Base-by-base conservation (phyloP, 2,113 vertebrate genomes). In the Glareola pratincola region DNA sequence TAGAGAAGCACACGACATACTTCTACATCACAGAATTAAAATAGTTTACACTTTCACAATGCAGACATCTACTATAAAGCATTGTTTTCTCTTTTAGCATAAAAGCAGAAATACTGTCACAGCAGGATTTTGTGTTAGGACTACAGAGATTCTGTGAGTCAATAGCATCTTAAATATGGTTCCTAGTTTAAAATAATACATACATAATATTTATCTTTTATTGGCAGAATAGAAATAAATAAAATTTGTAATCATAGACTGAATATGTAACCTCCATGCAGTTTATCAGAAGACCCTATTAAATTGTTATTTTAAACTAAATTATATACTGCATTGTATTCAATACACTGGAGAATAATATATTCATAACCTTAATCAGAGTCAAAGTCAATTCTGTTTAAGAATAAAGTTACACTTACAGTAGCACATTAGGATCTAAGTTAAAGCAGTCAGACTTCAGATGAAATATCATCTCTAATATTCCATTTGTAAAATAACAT, bases 331-430 rank as follows among this genome's bases (percentile, higher is more conserved):
- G 53, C 75, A 56, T 85, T 97, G 78, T 72, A 76, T 86, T 93
- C 50, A 78, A 76, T 24, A 85, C 8, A 24, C 24, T 47, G 62
- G 36, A 92, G 67, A 50, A 96, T 72, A 94, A 94, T 45, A 60
- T 37, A 79, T 93, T 86, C 26, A 50, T 81, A 96, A 93, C 56
- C 79, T 95, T 95, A 94, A 92, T 95, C 51, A 86, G 8, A 51
- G 76, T 62, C 56, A 77, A 50, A 34, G 8, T 77, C 36, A 73
- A 8, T 47, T 86, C 36, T 82, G 29, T 41, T 86, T 26, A 45
- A 30, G 34, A 82, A 73, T 73, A 78, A 86, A 94, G 94, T 94
- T 93, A 92, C 80, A 69, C 76, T 88, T 74, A 54, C 10, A 74
- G 26, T 12, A 76, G 41, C 20, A 71, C 69, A 95, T 96, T 68